Conservation (phyloP, 2,797 vertebrate species). For the Enteromius radiatus region DNA sequence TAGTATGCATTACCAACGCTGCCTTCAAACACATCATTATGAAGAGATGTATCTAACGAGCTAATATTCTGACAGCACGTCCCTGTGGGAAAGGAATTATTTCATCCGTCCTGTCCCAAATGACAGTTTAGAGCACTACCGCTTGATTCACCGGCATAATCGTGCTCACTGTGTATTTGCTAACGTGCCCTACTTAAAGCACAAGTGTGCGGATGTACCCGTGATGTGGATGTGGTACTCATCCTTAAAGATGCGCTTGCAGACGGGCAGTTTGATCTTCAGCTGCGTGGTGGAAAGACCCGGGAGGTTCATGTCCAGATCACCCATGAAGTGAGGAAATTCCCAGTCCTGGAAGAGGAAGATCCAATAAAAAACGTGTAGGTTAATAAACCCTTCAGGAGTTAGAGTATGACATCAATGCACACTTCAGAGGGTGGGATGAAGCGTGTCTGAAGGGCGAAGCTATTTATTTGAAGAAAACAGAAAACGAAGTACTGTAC, state of each 20-base stretch:
- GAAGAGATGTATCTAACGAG: slow-evolving; percentile 30
- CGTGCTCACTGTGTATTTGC: background rate
- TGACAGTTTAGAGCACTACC: background rate
- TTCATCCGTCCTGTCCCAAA: slow-evolving; percentile 13
- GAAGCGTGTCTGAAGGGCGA: background rate
- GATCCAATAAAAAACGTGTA: background rate
- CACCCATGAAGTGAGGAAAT: slow-evolving; percentile 98
- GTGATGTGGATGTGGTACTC: slow-evolving; percentile 98
- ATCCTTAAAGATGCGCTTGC: slow-evolving; percentile 92
- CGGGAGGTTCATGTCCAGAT: slow-evolving; percentile 95
- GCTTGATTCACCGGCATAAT: background rate
- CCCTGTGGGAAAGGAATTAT: slow-evolving; percentile 7
- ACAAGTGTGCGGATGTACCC: slow-evolving; percentile 74
- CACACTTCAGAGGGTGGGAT: background rate
- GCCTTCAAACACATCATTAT: slow-evolving; percentile 35
- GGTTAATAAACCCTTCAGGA: background rate
- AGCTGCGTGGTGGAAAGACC: slow-evolving; percentile 93
- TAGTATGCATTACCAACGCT: slow-evolving; percentile 27
- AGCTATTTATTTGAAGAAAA: background rate
- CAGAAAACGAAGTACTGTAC: background rate
- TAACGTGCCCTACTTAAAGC: background rate
- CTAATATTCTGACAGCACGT: slow-evolving; percentile 38
- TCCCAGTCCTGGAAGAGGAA: slow-evolving; percentile 89
- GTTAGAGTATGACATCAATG: background rate
- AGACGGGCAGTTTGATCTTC: slow-evolving; percentile 92